phyloP scores from a whole-genome alignment of 64 coral and sea anemone genomes.

The Pocillopora verrucosa region DNA sequence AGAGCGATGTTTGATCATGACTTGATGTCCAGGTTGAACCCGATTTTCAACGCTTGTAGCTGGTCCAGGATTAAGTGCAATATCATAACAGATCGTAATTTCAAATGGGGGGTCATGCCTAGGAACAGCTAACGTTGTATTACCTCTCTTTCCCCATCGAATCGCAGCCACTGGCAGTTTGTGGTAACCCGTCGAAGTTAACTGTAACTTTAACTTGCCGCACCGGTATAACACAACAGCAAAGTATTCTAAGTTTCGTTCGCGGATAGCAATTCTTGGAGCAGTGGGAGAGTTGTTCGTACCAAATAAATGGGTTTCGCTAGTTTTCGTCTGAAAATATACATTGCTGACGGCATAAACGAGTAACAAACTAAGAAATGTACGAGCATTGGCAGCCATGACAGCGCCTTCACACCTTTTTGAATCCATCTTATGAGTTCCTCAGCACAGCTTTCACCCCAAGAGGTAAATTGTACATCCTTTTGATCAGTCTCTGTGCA shows the following conservation, averaged over 20 bases:
- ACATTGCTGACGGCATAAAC: neutral
- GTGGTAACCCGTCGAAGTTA: neutral
- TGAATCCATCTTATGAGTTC: too few relatives aligned
- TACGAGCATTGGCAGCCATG: too few relatives aligned
- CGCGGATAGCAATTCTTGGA: neutral
- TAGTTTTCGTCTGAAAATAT: neutral
- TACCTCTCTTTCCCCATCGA: slow-evolving; percentile 10
- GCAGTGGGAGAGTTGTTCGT: neutral
- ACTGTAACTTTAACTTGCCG: neutral
- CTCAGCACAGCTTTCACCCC: neutral
- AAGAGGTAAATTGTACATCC: neutral
- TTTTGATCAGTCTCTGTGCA: neutral
- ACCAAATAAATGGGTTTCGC: neutral
- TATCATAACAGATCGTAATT: neutral
- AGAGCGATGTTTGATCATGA: slow-evolving; percentile 5
- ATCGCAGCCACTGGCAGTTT: slow-evolving; percentile 5
- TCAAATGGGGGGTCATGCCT: neutral
- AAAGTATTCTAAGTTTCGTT: neutral
- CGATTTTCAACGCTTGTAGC: neutral
- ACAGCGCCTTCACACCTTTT: too few relatives aligned
- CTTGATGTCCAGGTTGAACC: slow-evolving; percentile 9
- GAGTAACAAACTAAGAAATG: too few relatives aligned
- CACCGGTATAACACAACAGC: slow-evolving; percentile 7
- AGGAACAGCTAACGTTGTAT: neutral
- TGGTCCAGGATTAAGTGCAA: slow-evolving; percentile 12